Evolutionary conservation across 2,888 invertebrate species (phyloP).

Genomic region (Cinara cedri): DNA sequence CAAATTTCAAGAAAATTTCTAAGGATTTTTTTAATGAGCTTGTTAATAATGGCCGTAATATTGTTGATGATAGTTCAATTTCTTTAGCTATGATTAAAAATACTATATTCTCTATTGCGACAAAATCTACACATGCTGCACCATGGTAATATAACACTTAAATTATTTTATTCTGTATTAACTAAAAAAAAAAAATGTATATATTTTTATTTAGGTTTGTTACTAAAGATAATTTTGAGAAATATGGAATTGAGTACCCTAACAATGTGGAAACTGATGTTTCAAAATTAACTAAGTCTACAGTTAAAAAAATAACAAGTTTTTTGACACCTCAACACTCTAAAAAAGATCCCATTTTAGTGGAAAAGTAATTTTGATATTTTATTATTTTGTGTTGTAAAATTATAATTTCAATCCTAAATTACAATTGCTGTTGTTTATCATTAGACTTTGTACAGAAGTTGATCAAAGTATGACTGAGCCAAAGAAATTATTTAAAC

Average conservation of each 20-base stretch:
- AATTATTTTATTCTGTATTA: not conserved
- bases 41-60: conserved; percentile 18
- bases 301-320: conserved; percentile 45
- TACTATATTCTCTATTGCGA: conserved; percentile 51
- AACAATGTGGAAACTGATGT: conserved; percentile 17
- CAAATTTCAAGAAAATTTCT: conserved; percentile 62
- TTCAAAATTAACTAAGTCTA: not conserved
- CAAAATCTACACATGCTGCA: conserved; percentile 20
- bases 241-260: conserved; percentile 43
- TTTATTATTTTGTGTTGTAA: not conserved
- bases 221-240: conserved; percentile 29
- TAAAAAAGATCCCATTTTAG: not conserved
- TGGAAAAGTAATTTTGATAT: conserved; percentile 28
- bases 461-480: not conserved
- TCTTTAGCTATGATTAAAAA: not conserved
- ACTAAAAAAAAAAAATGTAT: not conserved
- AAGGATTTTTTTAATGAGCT: conserved; percentile 62
- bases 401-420: not conserved
- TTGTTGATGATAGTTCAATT: conserved; percentile 4
- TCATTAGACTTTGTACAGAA: not conserved
- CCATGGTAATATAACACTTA: conserved; percentile 37
- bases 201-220: conserved; percentile 25
- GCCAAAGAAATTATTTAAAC: conserved; percentile 34
- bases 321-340: conserved; percentile 40
- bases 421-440: not conserved